A percentile compares a stretch with the other conserved stretches of the same genome.
phyloP scores from a whole-genome alignment of 2,888 invertebrate genomes.

The Nomada hirtipes region DNA sequence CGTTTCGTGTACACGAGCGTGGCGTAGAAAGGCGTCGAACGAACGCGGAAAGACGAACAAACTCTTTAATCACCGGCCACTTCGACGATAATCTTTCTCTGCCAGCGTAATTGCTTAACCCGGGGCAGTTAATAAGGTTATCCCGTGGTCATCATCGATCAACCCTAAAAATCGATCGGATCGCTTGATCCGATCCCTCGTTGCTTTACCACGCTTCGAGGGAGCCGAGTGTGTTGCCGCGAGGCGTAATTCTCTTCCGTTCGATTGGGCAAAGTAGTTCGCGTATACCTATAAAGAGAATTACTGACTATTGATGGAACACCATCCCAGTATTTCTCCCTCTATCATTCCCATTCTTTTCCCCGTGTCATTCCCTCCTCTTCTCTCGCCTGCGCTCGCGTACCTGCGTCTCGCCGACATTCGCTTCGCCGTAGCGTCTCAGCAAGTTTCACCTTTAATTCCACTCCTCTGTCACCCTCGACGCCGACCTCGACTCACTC shows the following conservation, averaged over 20 bases:
- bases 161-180: constrained; percentile 63
- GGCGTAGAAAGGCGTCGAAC: background rate
- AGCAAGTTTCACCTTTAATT: constrained; percentile 65
- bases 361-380: background rate
- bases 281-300: constrained; percentile 57
- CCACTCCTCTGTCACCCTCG: constrained; percentile 29
- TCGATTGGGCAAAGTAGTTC: constrained; percentile 64
- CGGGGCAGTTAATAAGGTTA: constrained; percentile 66
- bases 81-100: constrained; percentile 67
- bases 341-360: constrained; percentile 2
- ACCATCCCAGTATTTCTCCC: constrained; percentile 10
- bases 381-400: background rate
- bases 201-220: constrained; percentile 18
- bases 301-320: constrained; percentile 62
- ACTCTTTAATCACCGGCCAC: constrained; percentile 57
- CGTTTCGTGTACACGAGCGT: background rate
- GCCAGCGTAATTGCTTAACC: constrained; percentile 68
- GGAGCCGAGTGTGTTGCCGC: constrained; percentile 15
- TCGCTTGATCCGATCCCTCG: constrained; percentile 11
- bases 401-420: constrained; percentile 25
- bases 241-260: constrained; percentile 63
- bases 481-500: constrained; percentile 30
- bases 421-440: constrained; percentile 64
- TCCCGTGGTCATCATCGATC: constrained; percentile 66
- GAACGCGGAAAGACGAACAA: constrained; percentile 26